A percentile compares a stretch with the other conserved stretches of the same genome.
Evolutionary conservation across 2,888 invertebrate species (phyloP).

Genomic region (Acanthosepion pharaonis): DNA sequence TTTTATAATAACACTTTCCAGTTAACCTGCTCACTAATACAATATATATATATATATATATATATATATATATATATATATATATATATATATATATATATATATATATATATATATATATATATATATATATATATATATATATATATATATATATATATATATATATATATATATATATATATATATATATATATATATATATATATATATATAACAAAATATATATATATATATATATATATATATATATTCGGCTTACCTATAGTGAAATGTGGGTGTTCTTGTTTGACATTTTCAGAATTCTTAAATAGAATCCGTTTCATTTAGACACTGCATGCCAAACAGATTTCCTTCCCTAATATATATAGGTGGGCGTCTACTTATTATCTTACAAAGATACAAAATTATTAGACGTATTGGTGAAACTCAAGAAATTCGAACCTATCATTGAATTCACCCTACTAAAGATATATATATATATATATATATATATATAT

Average conservation of each 20-base stretch:
- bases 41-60: neutral
- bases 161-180: neutral
- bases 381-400: too few species aligned
- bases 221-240: neutral
- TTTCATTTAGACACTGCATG: too few species aligned
- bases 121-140: too few species aligned
- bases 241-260: neutral
- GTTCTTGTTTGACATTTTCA: too few species aligned
- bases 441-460: neutral
- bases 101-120: neutral
- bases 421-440: too few species aligned
- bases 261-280: too few species aligned
- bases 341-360: too few species aligned
- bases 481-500: constrained; percentile 40
- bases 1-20: too few species aligned
- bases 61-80: constrained; percentile 7
- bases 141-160: neutral
- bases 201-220: constrained; percentile 15
- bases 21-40: too few species aligned
- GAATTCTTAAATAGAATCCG: too few species aligned
- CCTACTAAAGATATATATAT: neutral
- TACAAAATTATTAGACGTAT: too few species aligned
- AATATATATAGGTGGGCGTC: too few species aligned
- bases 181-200: neutral
- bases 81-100: constrained; percentile 24